Evolutionary conservation across 2,888 invertebrate species (phyloP), one percentile per base, ranked within the genome.

Genomic region (Leptothorax acervorum): DNA sequence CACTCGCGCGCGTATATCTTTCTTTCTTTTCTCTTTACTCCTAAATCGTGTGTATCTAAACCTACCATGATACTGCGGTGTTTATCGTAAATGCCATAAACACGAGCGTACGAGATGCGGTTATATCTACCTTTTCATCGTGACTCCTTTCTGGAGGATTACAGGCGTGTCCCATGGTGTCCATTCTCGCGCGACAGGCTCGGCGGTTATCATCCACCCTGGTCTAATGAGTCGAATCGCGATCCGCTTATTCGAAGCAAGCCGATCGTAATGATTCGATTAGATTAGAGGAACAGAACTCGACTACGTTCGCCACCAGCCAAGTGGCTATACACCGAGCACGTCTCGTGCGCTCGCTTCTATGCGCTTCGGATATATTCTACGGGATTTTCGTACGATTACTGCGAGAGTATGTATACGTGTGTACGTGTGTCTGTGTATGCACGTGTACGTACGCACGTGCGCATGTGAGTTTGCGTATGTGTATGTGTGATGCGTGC

Each of bases 1-100:
- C 48, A 78, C 75, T 45, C 83, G 82, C 88, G 62, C 82, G 62
- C 82, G 57, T 57, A 55, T 75, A 55, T 75, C 68, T 73, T 48
- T 31, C 45, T 15, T n/a, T 31, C 28, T n/a, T 70, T 51, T 42
- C 81, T 53, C 39, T 78, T 79, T 82, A 88, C 73, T 68, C 62
- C 84, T 89, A 89, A 85, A 85, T 87, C 82, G 88, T 89, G 89
- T 88, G 82, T 85, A 65, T 53, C 86, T 89, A 89, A 62, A 82
- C 63, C 89, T 89, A 89, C 89, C 83, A 87, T 85, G 89, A 89
- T 89, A 89, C 89, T 87, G 82, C 83, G 82, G 79, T 78, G 85
- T 85, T 74, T 55, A 78, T 62, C 73, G 73, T 84, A 87, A 81
- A 79, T 87, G 89, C 71, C 87, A 62, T 87, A 76, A 81, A 70